Percentiles rank a stretch among this genome's conserved stretches.
phyloP scores from a whole-genome alignment of 2,888 invertebrate genomes.

The Drosophila neotestacea region DNA sequence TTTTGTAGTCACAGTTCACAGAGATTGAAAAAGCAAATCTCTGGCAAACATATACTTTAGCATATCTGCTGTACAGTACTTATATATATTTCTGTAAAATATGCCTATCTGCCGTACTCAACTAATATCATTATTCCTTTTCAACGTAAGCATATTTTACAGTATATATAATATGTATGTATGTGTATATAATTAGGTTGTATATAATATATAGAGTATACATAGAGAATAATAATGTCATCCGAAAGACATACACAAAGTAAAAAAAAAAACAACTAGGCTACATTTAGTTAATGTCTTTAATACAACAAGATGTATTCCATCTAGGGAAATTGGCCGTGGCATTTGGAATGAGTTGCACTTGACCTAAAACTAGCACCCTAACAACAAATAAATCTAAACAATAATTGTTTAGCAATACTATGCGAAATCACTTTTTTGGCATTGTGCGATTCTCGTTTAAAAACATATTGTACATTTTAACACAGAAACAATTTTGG shows the following conservation, averaged over 20 bases:
- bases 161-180: constrained; percentile 5
- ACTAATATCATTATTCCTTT: background rate
- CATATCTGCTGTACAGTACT: constrained; percentile 3
- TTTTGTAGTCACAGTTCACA: constrained; percentile 14
- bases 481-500: constrained; percentile 27
- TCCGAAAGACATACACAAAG: constrained; percentile 22
- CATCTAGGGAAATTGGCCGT: constrained; percentile 26
- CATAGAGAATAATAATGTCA: constrained; percentile 31
- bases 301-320: constrained; percentile 18
- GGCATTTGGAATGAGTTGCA: constrained; percentile 42
- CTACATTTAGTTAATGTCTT: constrained; percentile 27
- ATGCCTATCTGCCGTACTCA: background rate
- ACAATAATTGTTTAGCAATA: constrained; percentile 63
- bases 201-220: constrained; percentile 35
- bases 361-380: constrained; percentile 33
- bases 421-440: constrained; percentile 74
- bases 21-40: constrained; percentile 58
- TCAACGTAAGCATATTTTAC: constrained; percentile 31
- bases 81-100: constrained; percentile 11
- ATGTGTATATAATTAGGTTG: constrained; percentile 27
- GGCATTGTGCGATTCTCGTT: constrained; percentile 71
- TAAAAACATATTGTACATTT: constrained; percentile 27
- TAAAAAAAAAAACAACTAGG: constrained; percentile 20
- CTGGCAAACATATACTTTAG: constrained; percentile 16
- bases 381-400: constrained; percentile 48